Conservation (phyloP, 2,113 vertebrate species). For the Girardinichthys multiradiatus region DNA sequence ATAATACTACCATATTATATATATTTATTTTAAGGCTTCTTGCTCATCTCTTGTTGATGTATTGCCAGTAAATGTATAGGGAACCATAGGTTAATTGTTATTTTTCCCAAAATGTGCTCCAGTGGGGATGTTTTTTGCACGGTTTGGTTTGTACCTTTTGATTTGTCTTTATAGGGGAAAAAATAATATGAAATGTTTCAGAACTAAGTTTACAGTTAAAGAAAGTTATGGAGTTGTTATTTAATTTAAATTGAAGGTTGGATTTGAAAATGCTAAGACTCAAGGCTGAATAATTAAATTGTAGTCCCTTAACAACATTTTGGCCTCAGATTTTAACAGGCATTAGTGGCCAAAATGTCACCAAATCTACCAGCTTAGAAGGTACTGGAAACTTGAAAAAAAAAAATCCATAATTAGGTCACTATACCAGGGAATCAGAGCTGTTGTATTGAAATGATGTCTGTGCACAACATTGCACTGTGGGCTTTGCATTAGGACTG, state of each 20-base stretch:
- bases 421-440: not conserved
- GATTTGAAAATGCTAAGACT: not conserved
- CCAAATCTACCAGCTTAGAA: not conserved
- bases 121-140: not conserved
- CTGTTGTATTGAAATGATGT: not conserved
- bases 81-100: not conserved
- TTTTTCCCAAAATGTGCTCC: not conserved
- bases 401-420: not conserved
- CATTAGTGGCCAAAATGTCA: not conserved
- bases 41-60: too few relatives aligned
- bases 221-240: not conserved
- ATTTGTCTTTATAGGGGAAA: too few relatives aligned
- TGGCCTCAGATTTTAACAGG: too few relatives aligned
- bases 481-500: conserved; percentile 4
- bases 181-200: too few relatives aligned
- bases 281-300: not conserved
- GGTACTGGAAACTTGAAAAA: not conserved
- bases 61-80: not conserved
- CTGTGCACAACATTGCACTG: not conserved
- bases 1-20: too few relatives aligned
- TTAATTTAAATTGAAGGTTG: not conserved
- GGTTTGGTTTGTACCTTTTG: not conserved
- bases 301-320: not conserved
- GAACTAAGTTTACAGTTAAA: not conserved
- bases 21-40: too few relatives aligned